Evolutionary conservation across 92 coral and sea anemone species (phyloP), one percentile per base, ranked within the genome.

Genomic region (Palythoa caribaeorum): DNA sequence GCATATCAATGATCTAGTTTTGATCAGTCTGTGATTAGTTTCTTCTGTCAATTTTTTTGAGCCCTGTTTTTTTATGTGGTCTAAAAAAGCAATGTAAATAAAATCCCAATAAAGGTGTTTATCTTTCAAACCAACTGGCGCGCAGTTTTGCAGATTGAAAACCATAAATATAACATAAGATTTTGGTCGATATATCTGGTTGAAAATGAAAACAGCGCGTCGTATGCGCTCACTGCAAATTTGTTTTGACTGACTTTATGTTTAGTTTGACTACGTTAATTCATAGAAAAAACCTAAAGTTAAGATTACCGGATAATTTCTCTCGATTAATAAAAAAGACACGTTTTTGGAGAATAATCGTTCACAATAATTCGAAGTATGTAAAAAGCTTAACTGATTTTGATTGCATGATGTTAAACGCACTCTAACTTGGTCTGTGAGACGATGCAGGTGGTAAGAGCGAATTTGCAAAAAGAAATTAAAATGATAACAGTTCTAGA

Each of bases 1-100:
- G 73, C 54, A 80, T 38, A 63, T 38, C 50, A 78, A 78, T 78
- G 59, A 54, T 37, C 16, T n/a, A 16, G 71, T 54, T 55, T 10
- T 57, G 35, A 57, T 37, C 70, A 38, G 28, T 5, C 44, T 38
- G 38, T 59, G 19, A 17, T 14, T 14, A 17, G 16, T 4, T 59
- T 59, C 13, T 59, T 17, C 6, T 44, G 7, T 44, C 50, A 44
- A 44, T 44, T 44, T 44, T 44, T 44, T 44, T 6, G 50, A 44
- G 50, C 50, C 47, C 7, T 36, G 65, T 76, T 36, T 76, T 12
- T 15, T 11, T 19, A 52, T 76, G 13, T 8, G 13, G 77, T 44
- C 3, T 44, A 44, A 44, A 44, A 5, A 44, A 8, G 7, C 5
- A 44, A 44, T 44, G 3, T 44, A 44, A 44, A 44, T 44, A 44